Evolutionary conservation across 2,888 invertebrate species (phyloP).

Genomic region (Drosophila leonis): DNA sequence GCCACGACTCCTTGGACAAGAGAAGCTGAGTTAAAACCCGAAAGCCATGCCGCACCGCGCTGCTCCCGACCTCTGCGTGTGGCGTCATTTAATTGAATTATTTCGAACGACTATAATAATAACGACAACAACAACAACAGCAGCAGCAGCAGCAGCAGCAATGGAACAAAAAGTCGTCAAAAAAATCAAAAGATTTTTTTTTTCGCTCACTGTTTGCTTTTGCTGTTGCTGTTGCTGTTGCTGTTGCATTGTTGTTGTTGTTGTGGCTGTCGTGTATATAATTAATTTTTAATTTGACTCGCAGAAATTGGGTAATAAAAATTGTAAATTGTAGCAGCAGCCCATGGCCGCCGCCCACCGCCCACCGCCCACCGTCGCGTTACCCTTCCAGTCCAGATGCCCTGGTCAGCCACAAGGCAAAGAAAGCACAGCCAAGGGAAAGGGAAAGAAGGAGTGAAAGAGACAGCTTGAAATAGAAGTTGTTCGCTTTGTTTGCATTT

Average conservation of each 20-base stretch:
- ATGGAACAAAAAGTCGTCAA: constrained; percentile 55
- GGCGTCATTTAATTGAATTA: constrained; percentile 79
- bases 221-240: constrained; percentile 29
- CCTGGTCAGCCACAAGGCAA: constrained; percentile 54
- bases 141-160: constrained; percentile 40
- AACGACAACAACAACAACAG: constrained; percentile 44
- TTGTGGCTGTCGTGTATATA: constrained; percentile 63
- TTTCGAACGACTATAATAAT: constrained; percentile 69
- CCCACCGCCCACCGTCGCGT: not conserved
- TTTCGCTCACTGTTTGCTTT: constrained; percentile 51
- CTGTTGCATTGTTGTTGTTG: constrained; percentile 38
- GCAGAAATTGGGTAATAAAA: constrained; percentile 77
- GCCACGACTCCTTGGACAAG: not conserved
- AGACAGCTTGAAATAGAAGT: constrained; percentile 22
- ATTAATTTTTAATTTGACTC: constrained; percentile 77
- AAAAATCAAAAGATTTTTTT: constrained; percentile 75
- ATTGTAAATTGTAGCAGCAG: constrained; percentile 70
- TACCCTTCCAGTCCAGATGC: constrained; percentile 14
- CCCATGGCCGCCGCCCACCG: constrained; percentile 22
- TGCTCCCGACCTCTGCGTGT: constrained; percentile 53
- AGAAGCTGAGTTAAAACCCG: constrained; percentile 34
- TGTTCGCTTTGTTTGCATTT: constrained; percentile 58
- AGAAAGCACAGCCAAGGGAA: not conserved
- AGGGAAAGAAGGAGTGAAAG: not conserved
- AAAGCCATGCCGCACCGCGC: constrained; percentile 37